Evolutionary conservation across 2,888 invertebrate genomes (phyloP), one percentile per base, ranked within the genome.

Genomic region (Drosophila mettleri): DNA sequence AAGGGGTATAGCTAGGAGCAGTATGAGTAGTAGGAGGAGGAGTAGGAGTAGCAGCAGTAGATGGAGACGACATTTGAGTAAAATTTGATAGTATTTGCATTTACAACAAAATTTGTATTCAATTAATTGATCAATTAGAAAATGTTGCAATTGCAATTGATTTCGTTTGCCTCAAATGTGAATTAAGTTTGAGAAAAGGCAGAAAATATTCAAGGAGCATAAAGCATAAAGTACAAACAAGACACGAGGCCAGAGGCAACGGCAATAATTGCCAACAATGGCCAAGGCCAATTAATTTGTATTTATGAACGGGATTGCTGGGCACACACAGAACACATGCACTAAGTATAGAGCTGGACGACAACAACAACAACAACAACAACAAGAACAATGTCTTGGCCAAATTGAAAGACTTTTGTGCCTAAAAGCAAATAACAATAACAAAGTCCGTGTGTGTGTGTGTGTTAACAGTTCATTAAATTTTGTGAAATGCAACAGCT

Each of bases 401-500:
- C 63, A 59, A 68, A 64, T 68, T 67, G 73, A 77, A 74, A 74
- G 78, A 57, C 62, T 72, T 67, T 72, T 68, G 49, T 59, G 78
- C 54, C 73, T 54, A 53, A 60, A 51, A 52, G 22, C 53, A 67
- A 67, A 71, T 64, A 71, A 70, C 54, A 70, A 74, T 53, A 52
- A 58, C 60, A 46, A 39, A 70, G 36, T 20, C 27, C 31, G 45
- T 31, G 24, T 34, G 24, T 33, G 41, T 49, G 38, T 45, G 20
- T 61, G 58, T 54, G 63, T 51, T 54, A 49, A 58, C 55, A 74
- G 53, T 80, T 79, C 77, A 80, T 79, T 79, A 79, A 65, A 71
- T 76, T 78, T 68, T 80, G 80, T 70, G 77, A 80, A 80, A 59
- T 63, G 77, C 74, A 80, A 74, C 79, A 79, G 77, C 79, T 79